Evolutionary conservation across 92 coral and sea anemone species (phyloP).

Genomic region (Anthopleura xanthogrammica): DNA sequence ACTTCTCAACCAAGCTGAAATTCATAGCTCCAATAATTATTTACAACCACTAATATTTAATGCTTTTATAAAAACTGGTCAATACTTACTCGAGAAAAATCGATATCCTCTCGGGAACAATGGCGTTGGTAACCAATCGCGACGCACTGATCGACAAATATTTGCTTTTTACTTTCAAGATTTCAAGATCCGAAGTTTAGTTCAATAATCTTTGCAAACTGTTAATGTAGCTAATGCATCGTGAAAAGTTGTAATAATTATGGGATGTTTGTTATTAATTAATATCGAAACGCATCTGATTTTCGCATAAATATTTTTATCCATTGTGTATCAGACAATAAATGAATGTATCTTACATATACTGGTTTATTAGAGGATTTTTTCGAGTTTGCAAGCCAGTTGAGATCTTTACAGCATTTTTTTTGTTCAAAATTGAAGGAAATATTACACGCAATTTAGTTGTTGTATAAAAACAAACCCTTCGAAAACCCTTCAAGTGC

Average conservation of each 20-base stretch:
- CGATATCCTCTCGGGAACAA: not conserved
- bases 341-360: not conserved
- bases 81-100: not conserved
- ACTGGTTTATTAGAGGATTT: not conserved
- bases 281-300: not conserved
- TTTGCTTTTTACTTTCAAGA: too few relatives aligned
- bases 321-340: not conserved
- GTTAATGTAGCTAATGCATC: not conserved
- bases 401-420: not conserved
- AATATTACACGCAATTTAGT: not conserved
- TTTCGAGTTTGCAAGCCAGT: not conserved
- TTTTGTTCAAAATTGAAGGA: not conserved
- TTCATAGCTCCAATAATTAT: not conserved
- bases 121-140: not conserved
- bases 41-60: not conserved
- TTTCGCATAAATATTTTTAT: conserved; percentile 1
- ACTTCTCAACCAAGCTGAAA: not conserved
- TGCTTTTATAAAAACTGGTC: not conserved
- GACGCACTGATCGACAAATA: not conserved
- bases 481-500: not conserved
- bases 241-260: not conserved
- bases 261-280: not conserved
- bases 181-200: too few relatives aligned
- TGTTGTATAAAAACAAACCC: not conserved
- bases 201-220: not conserved